Evolutionary conservation across 2,888 invertebrate species (phyloP).

Genomic region (Archips xylosteana): DNA sequence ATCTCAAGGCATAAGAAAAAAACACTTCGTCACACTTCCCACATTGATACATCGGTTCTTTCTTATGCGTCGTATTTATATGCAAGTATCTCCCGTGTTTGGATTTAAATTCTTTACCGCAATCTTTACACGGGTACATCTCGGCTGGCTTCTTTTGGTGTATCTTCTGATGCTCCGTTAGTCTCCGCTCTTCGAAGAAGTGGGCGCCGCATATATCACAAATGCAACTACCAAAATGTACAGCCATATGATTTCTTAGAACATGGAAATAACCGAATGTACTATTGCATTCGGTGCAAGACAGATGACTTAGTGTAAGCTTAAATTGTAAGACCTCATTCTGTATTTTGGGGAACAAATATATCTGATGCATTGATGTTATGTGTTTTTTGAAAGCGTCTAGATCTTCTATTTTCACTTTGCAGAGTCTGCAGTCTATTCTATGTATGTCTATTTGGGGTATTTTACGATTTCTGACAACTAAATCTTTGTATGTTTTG

Average conservation of each 20-base stretch:
- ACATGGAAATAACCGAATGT: slow-evolving; percentile 69
- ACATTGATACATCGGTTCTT: slow-evolving; percentile 55
- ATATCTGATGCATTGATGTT: slow-evolving; percentile 55
- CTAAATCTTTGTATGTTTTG: slow-evolving; percentile 56
- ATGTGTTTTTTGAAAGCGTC: slow-evolving; percentile 65
- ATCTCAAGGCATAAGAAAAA: slow-evolving; percentile 51
- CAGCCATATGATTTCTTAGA: slow-evolving; percentile 74
- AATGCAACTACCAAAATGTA: slow-evolving; percentile 73
- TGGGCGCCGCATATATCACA: slow-evolving; percentile 78
- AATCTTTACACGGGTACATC: slow-evolving; percentile 68
- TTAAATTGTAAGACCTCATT: slow-evolving; percentile 68
- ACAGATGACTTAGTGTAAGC: slow-evolving; percentile 60
- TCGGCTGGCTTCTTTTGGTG: slow-evolving; percentile 67
- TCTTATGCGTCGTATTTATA: slow-evolving; percentile 52
- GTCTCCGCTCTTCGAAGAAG: slow-evolving; percentile 77
- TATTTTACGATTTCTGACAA: slow-evolving; percentile 58
- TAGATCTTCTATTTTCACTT: slow-evolving; percentile 58
- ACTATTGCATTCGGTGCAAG: slow-evolving; percentile 59
- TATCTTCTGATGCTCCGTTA: slow-evolving; percentile 71
- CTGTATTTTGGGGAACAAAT: slow-evolving; percentile 50
- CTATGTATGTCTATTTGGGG: slow-evolving; percentile 64
- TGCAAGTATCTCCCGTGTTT: slow-evolving; percentile 56
- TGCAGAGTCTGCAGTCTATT: slow-evolving; percentile 72
- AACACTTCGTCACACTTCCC: slow-evolving; percentile 56
- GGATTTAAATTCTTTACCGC: slow-evolving; percentile 58